These are phyloP conservation scores for Enteromius mattozi DNA, from an alignment of 2,797 vertebrate species.

Conservation along the genomic window DNA sequence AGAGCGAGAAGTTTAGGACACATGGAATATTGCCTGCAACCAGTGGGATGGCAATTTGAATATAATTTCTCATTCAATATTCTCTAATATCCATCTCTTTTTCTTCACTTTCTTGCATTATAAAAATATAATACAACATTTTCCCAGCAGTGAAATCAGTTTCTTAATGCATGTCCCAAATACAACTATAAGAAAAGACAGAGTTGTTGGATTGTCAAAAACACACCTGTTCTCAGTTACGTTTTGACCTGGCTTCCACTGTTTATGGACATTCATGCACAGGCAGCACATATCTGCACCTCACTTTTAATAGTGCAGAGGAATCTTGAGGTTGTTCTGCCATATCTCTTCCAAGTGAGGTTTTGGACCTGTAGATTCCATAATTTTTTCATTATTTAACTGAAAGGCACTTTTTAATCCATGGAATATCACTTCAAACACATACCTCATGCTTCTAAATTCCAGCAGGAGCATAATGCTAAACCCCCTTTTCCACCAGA, in stretches of 20 bases:
- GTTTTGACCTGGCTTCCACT: not conserved
- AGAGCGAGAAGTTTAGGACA: conserved; percentile 64
- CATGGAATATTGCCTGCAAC: not conserved
- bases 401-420: conserved; percentile 50
- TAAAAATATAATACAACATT: not conserved
- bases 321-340: conserved; percentile 37
- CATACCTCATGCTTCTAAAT: conserved; percentile 56
- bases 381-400: conserved; percentile 44
- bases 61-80: not conserved
- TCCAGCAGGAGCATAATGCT: conserved; percentile 63
- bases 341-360: conserved; percentile 47
- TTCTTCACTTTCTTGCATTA: not conserved
- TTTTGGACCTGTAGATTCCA: conserved; percentile 51
- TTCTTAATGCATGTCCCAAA: not conserved
- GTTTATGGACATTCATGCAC: conserved; percentile 30
- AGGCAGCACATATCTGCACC: conserved; percentile 23
- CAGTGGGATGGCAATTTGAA: conserved; percentile 61
- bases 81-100: not conserved
- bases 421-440: conserved; percentile 66
- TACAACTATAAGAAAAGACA: not conserved
- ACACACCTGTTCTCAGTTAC: conserved; percentile 18
- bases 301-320: conserved; percentile 20
- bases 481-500: not conserved
- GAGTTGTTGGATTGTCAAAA: not conserved
- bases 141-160: not conserved